These are phyloP conservation scores for Hirtodrosophila alboralis DNA, from an alignment of 2,888 invertebrate genomes.

Conservation along the genomic window DNA sequence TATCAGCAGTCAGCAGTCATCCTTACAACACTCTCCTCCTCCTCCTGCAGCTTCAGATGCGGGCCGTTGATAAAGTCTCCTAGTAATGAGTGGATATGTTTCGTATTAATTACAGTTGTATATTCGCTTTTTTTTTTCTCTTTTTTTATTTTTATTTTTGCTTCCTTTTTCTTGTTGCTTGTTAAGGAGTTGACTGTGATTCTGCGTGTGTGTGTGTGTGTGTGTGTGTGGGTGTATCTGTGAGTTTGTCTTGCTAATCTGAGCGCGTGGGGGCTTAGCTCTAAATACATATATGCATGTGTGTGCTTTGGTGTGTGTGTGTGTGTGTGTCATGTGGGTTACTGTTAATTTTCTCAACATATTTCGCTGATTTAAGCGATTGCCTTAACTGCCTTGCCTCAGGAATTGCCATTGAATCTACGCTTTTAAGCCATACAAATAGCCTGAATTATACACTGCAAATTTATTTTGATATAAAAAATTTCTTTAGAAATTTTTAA, in stretches of 20 bases:
- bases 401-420: conserved; percentile 2
- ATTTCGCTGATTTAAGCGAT: conserved; percentile 27
- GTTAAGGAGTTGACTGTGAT: conserved; percentile 41
- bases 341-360: conserved; percentile 38
- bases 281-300: not conserved
- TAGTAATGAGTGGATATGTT: conserved; percentile 69
- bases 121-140: no score
- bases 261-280: conserved; percentile 14
- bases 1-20: conserved; percentile 10
- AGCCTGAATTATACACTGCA: not conserved
- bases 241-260: conserved; percentile 26
- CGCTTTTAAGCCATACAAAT: not conserved
- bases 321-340: conserved; percentile 37
- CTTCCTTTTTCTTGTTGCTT: conserved; percentile 15
- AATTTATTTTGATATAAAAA: conserved; percentile 2
- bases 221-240: not conserved
- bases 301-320: not conserved
- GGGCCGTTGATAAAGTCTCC: conserved; percentile 55
- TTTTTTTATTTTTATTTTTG: not conserved
- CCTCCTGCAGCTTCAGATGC: conserved; percentile 32
- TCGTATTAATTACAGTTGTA: conserved; percentile 66
- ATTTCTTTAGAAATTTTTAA: no score
- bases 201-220: conserved; percentile 17
- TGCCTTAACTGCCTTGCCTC: conserved; percentile 30
- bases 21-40: no score